A percentile compares a stretch with the other conserved stretches of the same genome.
These are phyloP conservation scores for Macquaria australasica DNA, from an alignment of 2,113 vertebrate genomes.

Conservation along the genomic window DNA sequence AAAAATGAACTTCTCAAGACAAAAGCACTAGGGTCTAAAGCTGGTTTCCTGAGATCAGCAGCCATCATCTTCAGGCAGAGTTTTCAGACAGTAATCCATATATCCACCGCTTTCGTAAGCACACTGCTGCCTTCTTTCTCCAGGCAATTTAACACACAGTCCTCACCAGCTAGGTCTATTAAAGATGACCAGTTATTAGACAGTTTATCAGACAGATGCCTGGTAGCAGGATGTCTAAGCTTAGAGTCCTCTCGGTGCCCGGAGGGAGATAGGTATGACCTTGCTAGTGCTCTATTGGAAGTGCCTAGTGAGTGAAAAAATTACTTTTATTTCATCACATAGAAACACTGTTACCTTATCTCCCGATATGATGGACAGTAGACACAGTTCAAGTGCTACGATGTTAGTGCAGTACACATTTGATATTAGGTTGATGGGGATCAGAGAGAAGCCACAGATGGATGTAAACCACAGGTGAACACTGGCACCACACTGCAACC, in stretches of 20 bases:
- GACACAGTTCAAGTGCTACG: constrained; percentile 59
- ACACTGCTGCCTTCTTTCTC: constrained; percentile 57
- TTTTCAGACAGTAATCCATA: constrained; percentile 69
- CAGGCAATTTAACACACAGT: constrained; percentile 61
- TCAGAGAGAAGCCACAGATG: constrained; percentile 68
- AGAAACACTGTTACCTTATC: constrained; percentile 60
- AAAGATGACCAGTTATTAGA: constrained; percentile 75
- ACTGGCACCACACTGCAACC: constrained; percentile 78
- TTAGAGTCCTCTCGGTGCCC: constrained; percentile 51
- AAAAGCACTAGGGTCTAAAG: constrained; percentile 7
- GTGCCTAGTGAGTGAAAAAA: constrained; percentile 59
- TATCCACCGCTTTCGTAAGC: constrained; percentile 53
- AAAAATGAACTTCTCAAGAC: constrained; percentile 50
- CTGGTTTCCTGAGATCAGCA: constrained; percentile 59
- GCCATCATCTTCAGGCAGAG: constrained; percentile 65
- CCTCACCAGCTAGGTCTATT: constrained; percentile 60
- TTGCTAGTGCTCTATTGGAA: constrained; percentile 72
- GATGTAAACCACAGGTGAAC: constrained; percentile 75
- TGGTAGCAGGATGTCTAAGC: constrained; percentile 67
- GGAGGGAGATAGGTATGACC: constrained; percentile 63
- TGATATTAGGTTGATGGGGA: constrained; percentile 51
- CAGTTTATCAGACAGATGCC: constrained; percentile 64
- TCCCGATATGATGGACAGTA: constrained; percentile 43
- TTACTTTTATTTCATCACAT: constrained; percentile 57
- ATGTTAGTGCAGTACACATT: constrained; percentile 58